phyloP scores from a whole-genome alignment of 1,140 invertebrate genomes.

The Wasmannia auropunctata region DNA sequence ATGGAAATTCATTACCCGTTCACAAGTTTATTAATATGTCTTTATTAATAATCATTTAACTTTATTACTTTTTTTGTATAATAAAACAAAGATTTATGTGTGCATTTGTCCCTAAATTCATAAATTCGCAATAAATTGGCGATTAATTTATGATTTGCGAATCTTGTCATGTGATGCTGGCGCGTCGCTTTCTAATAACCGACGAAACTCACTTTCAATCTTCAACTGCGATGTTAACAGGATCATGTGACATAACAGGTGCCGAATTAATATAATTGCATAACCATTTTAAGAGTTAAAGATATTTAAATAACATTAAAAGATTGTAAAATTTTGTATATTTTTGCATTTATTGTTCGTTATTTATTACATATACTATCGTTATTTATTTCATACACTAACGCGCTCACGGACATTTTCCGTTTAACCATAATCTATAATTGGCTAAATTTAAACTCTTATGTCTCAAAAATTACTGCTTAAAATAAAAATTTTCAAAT shows the following conservation, averaged over 20 bases:
- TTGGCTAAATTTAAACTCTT: no score
- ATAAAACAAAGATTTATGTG: not conserved
- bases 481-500: no score
- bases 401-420: no score
- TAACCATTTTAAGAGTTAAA: not conserved
- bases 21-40: not conserved
- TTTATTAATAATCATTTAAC: not conserved
- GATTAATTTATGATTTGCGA: not conserved
- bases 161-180: not conserved
- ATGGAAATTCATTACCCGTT: not conserved
- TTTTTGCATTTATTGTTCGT: not conserved
- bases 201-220: conserved; percentile 60
- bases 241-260: not conserved
- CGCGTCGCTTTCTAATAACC: conserved; percentile 49
- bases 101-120: not conserved
- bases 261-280: not conserved
- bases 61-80: not conserved
- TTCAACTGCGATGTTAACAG: conserved; percentile 21
- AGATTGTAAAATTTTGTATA: not conserved
- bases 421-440: no score
- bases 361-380: not conserved
- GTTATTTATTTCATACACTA: no score
- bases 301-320: not conserved
- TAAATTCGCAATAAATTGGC: not conserved
- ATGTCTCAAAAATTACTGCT: no score